These are phyloP conservation scores for Lutra lutra DNA, from an alignment of 2,797 vertebrate genomes.

Conservation along the genomic window DNA sequence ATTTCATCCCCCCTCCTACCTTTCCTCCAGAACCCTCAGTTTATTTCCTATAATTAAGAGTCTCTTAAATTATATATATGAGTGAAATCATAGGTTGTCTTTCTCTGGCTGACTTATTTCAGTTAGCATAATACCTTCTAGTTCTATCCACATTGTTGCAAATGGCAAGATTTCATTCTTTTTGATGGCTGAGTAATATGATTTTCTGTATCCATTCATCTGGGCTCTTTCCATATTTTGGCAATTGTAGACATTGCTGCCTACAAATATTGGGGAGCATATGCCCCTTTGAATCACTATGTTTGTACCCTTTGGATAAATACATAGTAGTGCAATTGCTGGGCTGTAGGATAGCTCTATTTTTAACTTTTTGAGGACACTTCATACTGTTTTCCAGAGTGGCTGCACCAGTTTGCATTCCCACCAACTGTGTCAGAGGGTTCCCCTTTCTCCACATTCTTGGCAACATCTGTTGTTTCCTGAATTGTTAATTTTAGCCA, in stretches of 20 bases:
- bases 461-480: not conserved
- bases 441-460: not conserved
- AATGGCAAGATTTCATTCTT: not conserved
- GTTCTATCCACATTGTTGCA: not conserved
- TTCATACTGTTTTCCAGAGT: not conserved
- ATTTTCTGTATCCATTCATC: not conserved
- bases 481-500: not conserved
- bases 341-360: not conserved
- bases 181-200: not conserved
- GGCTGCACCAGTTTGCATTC: not conserved
- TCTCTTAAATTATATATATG: not conserved
- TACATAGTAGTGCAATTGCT: not conserved
- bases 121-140: not conserved
- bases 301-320: not conserved
- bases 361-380: not conserved
- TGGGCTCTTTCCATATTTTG: not conserved
- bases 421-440: not conserved
- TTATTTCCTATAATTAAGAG: not conserved
- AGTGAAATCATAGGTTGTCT: not conserved
- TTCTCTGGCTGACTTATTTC: not conserved
- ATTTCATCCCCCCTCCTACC: not conserved
- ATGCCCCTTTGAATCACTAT: not conserved
- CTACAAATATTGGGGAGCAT: not conserved
- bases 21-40: not conserved
- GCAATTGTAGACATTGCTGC: not conserved